A percentile compares a stretch with the other conserved stretches of the same genome.
Evolutionary conservation across 2,797 vertebrate species (phyloP).

Genomic region (Chelmon rostratus): DNA sequence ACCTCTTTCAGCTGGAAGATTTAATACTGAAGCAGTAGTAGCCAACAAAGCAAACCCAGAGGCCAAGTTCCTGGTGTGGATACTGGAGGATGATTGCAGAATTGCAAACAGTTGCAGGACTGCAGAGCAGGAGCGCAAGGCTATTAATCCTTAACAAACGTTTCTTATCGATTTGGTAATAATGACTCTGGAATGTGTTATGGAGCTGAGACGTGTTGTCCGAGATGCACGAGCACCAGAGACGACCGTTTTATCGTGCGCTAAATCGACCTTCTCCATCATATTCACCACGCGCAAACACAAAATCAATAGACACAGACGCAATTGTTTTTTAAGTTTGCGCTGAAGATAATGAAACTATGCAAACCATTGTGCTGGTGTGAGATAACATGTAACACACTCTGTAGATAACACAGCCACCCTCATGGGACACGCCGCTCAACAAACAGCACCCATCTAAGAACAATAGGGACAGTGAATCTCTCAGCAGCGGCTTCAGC

Average conservation of each 20-base stretch:
- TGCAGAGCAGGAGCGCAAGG: neutral
- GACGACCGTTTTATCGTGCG: neutral
- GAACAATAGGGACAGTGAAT: constrained; percentile 45
- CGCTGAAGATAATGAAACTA: constrained; percentile 21
- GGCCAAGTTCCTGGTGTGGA: constrained; percentile 38
- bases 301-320: constrained; percentile 21
- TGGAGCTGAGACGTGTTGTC: neutral
- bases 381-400: neutral
- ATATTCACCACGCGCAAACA: neutral
- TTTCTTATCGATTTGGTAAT: constrained; percentile 19
- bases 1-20: constrained; percentile 27
- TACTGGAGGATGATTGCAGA: constrained; percentile 11
- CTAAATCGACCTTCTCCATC: neutral
- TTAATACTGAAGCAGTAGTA: constrained; percentile 20
- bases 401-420: constrained; percentile 6
- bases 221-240: neutral
- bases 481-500: constrained; percentile 37
- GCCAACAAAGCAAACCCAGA: constrained; percentile 9
- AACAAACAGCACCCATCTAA: constrained; percentile 14
- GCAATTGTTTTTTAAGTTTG: constrained; percentile 12
- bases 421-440: neutral
- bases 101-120: constrained; percentile 36
- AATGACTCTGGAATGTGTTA: constrained; percentile 5
- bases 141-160: constrained; percentile 26
- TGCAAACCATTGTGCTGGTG: constrained; percentile 12